Percentiles rank a stretch among this genome's conserved stretches.
phyloP scores from a whole-genome alignment of 2,888 invertebrate genomes.

The Emmelina monodactyla region DNA sequence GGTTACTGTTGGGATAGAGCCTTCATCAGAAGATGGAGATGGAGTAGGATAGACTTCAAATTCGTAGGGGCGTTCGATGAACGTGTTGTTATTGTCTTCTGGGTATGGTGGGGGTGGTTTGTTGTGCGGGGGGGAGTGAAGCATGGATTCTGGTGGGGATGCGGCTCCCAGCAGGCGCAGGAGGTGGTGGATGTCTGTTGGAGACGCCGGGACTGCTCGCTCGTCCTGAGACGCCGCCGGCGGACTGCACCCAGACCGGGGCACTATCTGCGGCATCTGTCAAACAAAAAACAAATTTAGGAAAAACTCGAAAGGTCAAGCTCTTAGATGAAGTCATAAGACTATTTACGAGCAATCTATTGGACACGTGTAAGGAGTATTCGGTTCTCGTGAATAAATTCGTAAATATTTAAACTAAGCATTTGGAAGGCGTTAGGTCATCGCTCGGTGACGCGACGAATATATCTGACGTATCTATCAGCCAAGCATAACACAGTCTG shows the following conservation, averaged over 20 bases:
- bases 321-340: too few relatives aligned
- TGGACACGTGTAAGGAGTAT: too few relatives aligned
- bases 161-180: slow-evolving; percentile 56
- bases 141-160: slow-evolving; percentile 56
- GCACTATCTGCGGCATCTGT: slow-evolving; percentile 87
- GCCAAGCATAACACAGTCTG: neutral
- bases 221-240: slow-evolving; percentile 78
- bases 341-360: too few relatives aligned
- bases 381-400: neutral
- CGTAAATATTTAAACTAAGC: neutral
- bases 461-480: neutral
- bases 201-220: slow-evolving; percentile 64
- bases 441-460: neutral
- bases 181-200: slow-evolving; percentile 55
- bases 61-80: slow-evolving; percentile 57
- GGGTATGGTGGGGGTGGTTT: slow-evolving; percentile 51
- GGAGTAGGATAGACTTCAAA: slow-evolving; percentile 57
- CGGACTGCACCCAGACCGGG: slow-evolving; percentile 78
- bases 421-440: neutral
- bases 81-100: slow-evolving; percentile 39
- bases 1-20: slow-evolving; percentile 64
- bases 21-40: slow-evolving; percentile 62
- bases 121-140: slow-evolving; percentile 51
- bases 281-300: slow-evolving; percentile 22
- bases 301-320: neutral